Base-by-base conservation (phyloP, 2,888 invertebrate genomes). In the Trachelus troglodyta region DNA sequence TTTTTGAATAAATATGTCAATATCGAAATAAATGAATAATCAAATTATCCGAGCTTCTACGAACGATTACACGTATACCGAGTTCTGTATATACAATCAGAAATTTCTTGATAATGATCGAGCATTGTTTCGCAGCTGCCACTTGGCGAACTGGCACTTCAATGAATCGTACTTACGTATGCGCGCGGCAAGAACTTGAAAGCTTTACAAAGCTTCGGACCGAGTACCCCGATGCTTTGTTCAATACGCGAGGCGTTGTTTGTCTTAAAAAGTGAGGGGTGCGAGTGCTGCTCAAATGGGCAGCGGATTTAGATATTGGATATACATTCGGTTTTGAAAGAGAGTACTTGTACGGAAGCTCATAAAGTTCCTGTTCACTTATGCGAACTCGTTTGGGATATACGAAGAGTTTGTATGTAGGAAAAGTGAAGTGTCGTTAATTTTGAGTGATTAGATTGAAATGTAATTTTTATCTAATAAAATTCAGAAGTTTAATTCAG, bases 251-350 rank as follows among this genome's bases (percentile, higher is more conserved):
- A 35, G 80, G 81, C 83, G 81, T 81, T 89, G 89, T 90, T 90
- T 90, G 90, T 90, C 89, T 90, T 88, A 88, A 23, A 56, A 23
- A 23, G 9, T 2, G 56, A 35, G 73, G 75, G 76, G 78, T 76
- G 82, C 82, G 82, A 87, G 88, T 82, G 87, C 86, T 86, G 87
- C 85, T 88, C 79, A 90, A 90, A 90, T 90, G 89, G 88, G 87
- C 90, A 90, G 85, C 87, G 90, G 85, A 87, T 89, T 88, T 86
- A 85, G 84, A 85, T 84, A 85, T 86, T 84, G 84, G 82, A 82
- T 82, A 85, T 80, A 83, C 83, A 85, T 84, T 56, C 9, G 56
- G 86, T 86, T 86, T 81, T 83, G 81, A 79, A 79, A 77, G 81
- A 84, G 23, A 56, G 56, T 56, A 23, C 56, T 56, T 56, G 23